These are phyloP conservation scores for Euschistus heros DNA, from an alignment of 1,140 invertebrate genomes.

Conservation along the genomic window DNA sequence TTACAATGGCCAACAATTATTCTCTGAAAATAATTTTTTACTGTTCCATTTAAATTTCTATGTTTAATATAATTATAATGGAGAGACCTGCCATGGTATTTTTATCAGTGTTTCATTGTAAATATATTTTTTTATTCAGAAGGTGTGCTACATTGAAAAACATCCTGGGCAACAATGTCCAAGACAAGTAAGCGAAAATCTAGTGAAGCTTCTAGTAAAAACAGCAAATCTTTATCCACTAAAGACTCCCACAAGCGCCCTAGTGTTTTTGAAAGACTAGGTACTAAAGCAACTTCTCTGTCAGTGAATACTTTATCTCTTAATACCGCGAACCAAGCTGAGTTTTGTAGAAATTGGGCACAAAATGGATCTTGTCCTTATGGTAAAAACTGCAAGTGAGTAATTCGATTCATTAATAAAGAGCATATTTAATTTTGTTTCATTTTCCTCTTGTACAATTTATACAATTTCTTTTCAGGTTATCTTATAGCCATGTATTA, in stretches of 20 bases:
- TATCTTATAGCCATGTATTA: slow-evolving; percentile 56
- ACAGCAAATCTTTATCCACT: slow-evolving; percentile 18
- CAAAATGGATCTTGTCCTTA: slow-evolving; percentile 61
- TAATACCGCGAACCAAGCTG: slow-evolving; percentile 12
- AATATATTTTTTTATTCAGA: slow-evolving; percentile 15
- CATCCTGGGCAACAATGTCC: slow-evolving; percentile 27
- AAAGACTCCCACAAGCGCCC: slow-evolving; percentile 37
- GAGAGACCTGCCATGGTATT: slow-evolving; percentile 9
- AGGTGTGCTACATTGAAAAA: slow-evolving; percentile 1
- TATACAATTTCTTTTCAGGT: slow-evolving; percentile 35
- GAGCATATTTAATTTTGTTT: background rate
- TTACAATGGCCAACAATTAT: background rate
- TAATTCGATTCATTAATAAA: too few relatives aligned
- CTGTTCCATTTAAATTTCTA: background rate
- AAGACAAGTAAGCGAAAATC: slow-evolving; percentile 30
- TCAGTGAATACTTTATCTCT: slow-evolving; percentile 35
- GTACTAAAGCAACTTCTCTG: slow-evolving; percentile 45
- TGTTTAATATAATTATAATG: slow-evolving; percentile 10
- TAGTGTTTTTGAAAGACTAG: slow-evolving; percentile 68
- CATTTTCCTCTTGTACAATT: background rate
- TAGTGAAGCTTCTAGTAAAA: slow-evolving; percentile 24
- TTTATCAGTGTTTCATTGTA: slow-evolving; percentile 1
- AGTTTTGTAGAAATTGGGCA: slow-evolving; percentile 60
- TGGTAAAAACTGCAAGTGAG: slow-evolving; percentile 58
- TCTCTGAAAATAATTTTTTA: background rate